Evolutionary conservation across 1,140 invertebrate genomes (phyloP).

Genomic region (Oryzaephilus surinamensis): DNA sequence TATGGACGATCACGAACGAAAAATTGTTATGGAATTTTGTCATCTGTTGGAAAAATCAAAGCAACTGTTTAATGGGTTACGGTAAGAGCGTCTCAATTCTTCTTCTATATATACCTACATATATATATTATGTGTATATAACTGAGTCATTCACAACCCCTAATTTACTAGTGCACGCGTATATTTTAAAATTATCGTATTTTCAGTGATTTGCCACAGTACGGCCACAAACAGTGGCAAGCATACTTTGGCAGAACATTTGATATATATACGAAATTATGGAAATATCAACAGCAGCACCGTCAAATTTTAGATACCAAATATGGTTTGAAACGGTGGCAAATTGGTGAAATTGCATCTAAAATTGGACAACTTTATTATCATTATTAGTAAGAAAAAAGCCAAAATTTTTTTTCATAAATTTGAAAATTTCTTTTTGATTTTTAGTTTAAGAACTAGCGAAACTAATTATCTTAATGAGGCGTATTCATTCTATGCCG

Average conservation of each 20-base stretch:
- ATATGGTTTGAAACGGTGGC: conserved; percentile 94
- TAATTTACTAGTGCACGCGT: not conserved
- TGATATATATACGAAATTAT: conserved; percentile 96
- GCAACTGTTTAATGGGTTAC: conserved; percentile 91
- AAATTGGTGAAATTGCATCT: conserved; percentile 97
- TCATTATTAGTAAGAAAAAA: conserved; percentile 83
- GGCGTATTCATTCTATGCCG: conserved; percentile 92
- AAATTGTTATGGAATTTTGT: conserved; percentile 93
- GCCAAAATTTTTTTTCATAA: not conserved
- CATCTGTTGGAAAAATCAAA: conserved; percentile 95
- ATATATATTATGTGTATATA: not conserved
- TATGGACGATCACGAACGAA: conserved; percentile 80
- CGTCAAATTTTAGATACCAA: conserved; percentile 83
- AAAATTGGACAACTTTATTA: conserved; percentile 99
- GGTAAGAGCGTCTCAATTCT: conserved; percentile 48
- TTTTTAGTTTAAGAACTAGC: conserved; percentile 81
- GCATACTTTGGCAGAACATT: conserved; percentile 95
- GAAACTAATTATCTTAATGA: conserved; percentile 94
- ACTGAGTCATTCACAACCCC: not conserved
- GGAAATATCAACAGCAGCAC: conserved; percentile 98
- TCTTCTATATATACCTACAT: not conserved
- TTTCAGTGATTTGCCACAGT: conserved; percentile 85
- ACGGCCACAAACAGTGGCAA: conserved; percentile 97
- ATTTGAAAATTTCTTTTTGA: too few species aligned
- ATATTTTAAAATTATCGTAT: too few species aligned